Evolutionary conservation across 2,888 invertebrate species (phyloP), one percentile per base, ranked within the genome.

Genomic region (Lasiommata megera): DNA sequence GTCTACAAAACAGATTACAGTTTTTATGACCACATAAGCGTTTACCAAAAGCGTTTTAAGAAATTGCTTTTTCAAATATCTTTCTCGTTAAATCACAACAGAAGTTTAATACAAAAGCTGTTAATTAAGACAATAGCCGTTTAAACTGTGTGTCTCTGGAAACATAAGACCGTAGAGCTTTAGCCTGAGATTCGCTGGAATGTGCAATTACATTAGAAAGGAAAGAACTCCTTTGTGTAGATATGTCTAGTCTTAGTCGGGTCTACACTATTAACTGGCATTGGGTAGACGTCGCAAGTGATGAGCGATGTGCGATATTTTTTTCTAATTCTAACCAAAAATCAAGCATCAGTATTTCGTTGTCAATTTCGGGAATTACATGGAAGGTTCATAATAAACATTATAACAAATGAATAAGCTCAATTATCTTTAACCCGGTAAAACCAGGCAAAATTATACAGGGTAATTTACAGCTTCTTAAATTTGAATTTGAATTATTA

Each of bases 121-220:
- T 56, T 56, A 54, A 61, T 56, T 54, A 56, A 51, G 37, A 54
- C 41, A 40, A 36, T 47, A 43, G 46, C 54, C 18, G 12, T 41
- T 54, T 58, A 31, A 41, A 34, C 18, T 47, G 36, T 38, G 40
- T 29, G 16, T 38, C 46, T 52, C 14, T 38, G 16, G 38, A 48
- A 37, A 18, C 41, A 14, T 48, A n/a, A 43, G 37, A 38, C 38
- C 28, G 28, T 37, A 31, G 37, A 12, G 29, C 38, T 36, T 54
- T 52, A 28, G 40, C 36, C 29, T 48, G 40, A 34, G 50, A 46
- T 44, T 50, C 40, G 43, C 7, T 52, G 16, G 28, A 50, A 43
- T 47, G 28, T 55, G 53, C 54, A 55, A 52, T 63, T 40, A 56
- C 53, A 61, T 61, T 56, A 63, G 52, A 54, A 54, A 51, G 16